A percentile compares a stretch with the other conserved stretches of the same genome.
Evolutionary conservation across 2,797 vertebrate species (phyloP).

Genomic region (Lutjanus argentimaculatus): DNA sequence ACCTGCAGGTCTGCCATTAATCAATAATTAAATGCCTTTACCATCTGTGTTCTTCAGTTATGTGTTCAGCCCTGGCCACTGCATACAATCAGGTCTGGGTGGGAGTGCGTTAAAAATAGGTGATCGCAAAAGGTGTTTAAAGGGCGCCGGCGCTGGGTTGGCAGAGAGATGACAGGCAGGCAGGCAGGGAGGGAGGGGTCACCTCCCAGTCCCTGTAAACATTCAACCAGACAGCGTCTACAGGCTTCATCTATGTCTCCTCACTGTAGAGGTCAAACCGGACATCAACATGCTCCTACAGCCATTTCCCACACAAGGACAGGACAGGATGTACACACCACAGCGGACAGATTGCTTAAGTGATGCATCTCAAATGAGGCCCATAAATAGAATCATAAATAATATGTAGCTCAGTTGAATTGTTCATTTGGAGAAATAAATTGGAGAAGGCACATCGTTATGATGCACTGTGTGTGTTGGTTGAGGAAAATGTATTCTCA

Average conservation of each 20-base stretch:
- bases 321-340: constrained; percentile 44
- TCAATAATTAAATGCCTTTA: constrained; percentile 65
- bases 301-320: constrained; percentile 48
- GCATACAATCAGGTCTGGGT: constrained; percentile 21
- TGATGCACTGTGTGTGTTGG: neutral
- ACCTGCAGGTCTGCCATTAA: constrained; percentile 28
- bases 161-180: constrained; percentile 38
- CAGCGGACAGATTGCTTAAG: constrained; percentile 27
- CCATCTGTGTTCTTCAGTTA: constrained; percentile 50
- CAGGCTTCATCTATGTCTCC: constrained; percentile 27
- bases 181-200: constrained; percentile 39
- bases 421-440: neutral
- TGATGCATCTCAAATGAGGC: constrained; percentile 60
- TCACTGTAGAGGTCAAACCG: constrained; percentile 54
- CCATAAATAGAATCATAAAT: constrained; percentile 54
- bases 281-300: constrained; percentile 54
- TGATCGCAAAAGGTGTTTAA: constrained; percentile 41
- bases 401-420: constrained; percentile 8
- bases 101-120: constrained; percentile 54
- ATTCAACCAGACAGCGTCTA: constrained; percentile 45
- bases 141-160: constrained; percentile 23
- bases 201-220: constrained; percentile 51
- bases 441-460: neutral
- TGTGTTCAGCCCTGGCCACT: constrained; percentile 11
- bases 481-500: neutral